Conservation (phyloP, 2,888 invertebrate genomes). For the Nebria brevicollis region DNA sequence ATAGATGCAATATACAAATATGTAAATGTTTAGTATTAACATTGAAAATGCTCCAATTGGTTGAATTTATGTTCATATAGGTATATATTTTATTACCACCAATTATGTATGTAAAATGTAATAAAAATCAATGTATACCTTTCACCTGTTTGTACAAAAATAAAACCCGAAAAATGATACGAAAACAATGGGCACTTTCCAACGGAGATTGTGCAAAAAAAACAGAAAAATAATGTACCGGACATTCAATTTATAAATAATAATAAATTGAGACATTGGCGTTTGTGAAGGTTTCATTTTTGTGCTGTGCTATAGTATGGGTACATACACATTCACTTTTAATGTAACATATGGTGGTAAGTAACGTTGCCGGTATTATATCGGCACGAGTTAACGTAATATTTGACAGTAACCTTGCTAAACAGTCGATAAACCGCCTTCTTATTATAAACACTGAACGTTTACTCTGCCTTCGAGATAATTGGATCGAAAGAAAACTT, state of each 20-base stretch:
- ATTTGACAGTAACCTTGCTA: conserved; percentile 20
- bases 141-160: not conserved
- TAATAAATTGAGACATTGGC: not conserved
- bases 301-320: not conserved
- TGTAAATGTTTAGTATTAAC: too few relatives aligned
- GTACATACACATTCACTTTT: not conserved
- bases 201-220: not conserved
- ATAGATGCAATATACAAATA: too few relatives aligned
- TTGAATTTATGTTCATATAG: too few relatives aligned
- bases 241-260: not conserved
- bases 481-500: not conserved
- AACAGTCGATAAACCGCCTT: not conserved
- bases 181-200: not conserved
- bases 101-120: not conserved
- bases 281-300: conserved; percentile 1
- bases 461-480: not conserved
- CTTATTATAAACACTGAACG: not conserved
- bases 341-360: not conserved
- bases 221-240: not conserved
- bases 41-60: too few relatives aligned
- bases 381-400: conserved; percentile 6
- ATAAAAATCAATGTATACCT: not conserved
- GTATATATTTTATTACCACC: too few relatives aligned
- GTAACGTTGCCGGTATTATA: not conserved
- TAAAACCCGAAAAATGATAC: not conserved